Conservation (phyloP, 53 echinoderm and acorn worm species). For the Pentamera pediparva region DNA sequence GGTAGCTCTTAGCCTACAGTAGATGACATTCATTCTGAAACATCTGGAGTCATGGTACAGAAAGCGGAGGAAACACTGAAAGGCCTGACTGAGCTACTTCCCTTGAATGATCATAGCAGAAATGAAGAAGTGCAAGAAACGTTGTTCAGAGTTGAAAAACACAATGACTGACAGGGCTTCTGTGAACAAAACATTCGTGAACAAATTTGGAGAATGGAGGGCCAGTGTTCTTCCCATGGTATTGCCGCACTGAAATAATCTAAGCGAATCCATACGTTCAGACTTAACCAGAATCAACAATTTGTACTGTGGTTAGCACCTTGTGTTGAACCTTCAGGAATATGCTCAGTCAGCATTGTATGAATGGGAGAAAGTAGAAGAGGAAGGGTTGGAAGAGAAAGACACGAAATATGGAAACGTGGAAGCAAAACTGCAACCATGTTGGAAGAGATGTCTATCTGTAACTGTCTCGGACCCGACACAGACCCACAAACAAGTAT, state of each 20-base stretch:
- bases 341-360: conserved; percentile 27
- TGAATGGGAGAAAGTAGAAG: conserved; percentile 23
- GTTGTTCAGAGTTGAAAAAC: conserved; percentile 5
- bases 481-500: conserved; percentile 40
- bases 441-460: conserved; percentile 29
- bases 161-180: conserved; percentile 23
- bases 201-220: conserved; percentile 2
- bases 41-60: conserved; percentile 27
- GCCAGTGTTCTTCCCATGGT: background rate
- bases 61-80: conserved; percentile 34
- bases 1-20: conserved; percentile 28
- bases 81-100: conserved; percentile 10
- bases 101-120: background rate
- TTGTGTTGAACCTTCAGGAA: conserved; percentile 17
- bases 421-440: conserved; percentile 36
- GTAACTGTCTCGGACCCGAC: conserved; percentile 45
- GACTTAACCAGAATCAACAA: conserved; percentile 1
- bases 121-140: conserved; percentile 9
- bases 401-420: background rate
- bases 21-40: conserved; percentile 42
- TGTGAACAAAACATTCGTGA: conserved; percentile 17
- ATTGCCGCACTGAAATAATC: background rate
- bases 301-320: conserved; percentile 22
- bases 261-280: background rate
- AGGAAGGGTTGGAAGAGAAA: conserved; percentile 18